phyloP scores from a whole-genome alignment of 2,888 invertebrate species.

The Leptopterna dolabrata region DNA sequence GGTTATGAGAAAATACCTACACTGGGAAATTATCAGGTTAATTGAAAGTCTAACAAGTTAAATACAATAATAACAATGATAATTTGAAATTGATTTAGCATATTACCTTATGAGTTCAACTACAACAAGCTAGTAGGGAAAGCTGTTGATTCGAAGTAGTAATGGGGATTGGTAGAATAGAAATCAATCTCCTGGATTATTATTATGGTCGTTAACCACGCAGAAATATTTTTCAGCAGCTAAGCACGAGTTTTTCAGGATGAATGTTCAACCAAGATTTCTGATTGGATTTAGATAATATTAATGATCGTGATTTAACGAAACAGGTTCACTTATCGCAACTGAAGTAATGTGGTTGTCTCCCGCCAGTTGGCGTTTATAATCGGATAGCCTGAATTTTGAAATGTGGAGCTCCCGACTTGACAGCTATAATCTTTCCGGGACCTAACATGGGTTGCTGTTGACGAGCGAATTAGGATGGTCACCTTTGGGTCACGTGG shows the following conservation, averaged over 20 bases:
- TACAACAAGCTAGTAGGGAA: no score
- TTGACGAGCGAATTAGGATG: background rate
- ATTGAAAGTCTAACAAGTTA: no score
- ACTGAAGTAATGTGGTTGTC: background rate
- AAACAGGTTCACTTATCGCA: background rate
- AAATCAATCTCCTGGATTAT: background rate
- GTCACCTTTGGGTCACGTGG: background rate
- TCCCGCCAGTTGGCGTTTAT: background rate
- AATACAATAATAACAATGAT: no score
- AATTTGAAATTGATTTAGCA: no score
- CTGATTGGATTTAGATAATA: background rate
- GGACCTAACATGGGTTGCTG: background rate
- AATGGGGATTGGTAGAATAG: background rate
- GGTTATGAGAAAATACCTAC: no score
- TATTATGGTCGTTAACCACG: background rate
- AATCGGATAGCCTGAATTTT: background rate
- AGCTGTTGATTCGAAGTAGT: no score
- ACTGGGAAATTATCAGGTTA: no score
- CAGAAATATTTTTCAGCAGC: background rate
- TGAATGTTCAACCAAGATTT: background rate
- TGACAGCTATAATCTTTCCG: background rate
- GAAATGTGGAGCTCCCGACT: background rate
- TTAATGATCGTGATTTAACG: background rate
- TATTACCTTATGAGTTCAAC: no score
- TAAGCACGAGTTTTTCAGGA: background rate